Evolutionary conservation across 1,140 invertebrate species (phyloP), one percentile per base, ranked within the genome.

Genomic region (Drosophila ambigua): DNA sequence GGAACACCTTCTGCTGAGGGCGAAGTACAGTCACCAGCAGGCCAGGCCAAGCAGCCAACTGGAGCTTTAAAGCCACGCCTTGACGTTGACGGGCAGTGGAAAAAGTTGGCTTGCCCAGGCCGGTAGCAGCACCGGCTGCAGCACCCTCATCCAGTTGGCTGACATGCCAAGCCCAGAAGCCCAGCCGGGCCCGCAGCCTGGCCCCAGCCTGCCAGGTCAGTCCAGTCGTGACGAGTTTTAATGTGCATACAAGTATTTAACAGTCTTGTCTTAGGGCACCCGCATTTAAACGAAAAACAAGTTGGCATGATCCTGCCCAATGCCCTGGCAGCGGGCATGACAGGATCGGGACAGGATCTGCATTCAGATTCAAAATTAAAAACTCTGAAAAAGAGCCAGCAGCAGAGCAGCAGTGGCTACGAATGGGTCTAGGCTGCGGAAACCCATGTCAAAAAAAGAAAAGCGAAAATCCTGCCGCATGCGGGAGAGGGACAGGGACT

Each of bases 371-470:
- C 3, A 24, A 24, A 24, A 2, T 24, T 24, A 24, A 24, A 24
- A 24, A 4, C 23, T 0, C 1, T 24, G 16, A 24, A 24, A 24
- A 24, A 24, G n/a, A 13, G 16, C 52, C 31, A 31, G 31, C 26
- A 28, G 26, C 26, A 35, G 35, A 39, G 35, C 2, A 13, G 4
- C 0, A 28, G 7, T 13, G 26, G 11, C 15, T 20, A 7, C 24
- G 48, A 85, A 77, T 77, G 81, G 74, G 87, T 87, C 82, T 78
- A 69, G 82, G 65, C 75, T 87, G 72, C 68, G 81, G 77, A 81
- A 81, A 85, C 74, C 82, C 82, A 87, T 85, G 82, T 85, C 82
- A 85, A 85, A 87, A 85, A 79, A 83, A 57, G 62, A 61, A 58
- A 77, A 60, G 15, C 24, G 31, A 43, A n/a, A 35, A 13, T 31